Percentiles rank a stretch among this genome's conserved stretches.
phyloP scores from a whole-genome alignment of 2,888 invertebrate species.

The Tolmerus cingulatus region DNA sequence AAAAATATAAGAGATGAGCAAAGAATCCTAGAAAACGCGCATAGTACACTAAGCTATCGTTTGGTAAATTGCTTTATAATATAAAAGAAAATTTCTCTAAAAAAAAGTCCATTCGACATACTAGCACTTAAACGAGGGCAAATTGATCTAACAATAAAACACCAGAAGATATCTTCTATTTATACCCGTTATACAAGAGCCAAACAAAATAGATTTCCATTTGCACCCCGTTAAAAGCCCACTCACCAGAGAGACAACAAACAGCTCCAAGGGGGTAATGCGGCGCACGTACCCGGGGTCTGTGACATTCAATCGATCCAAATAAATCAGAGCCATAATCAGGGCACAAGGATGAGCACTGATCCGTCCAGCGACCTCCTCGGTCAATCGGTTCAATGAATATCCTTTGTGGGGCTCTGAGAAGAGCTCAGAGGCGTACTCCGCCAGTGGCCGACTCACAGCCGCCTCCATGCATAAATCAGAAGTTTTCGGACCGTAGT shows the following conservation, averaged over 20 bases:
- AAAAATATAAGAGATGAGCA: background rate
- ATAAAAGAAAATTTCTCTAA: background rate
- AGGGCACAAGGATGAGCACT: conserved; percentile 87
- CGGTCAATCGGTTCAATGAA: conserved; percentile 78
- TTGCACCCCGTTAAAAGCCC: background rate
- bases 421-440: conserved; percentile 85
- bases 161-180: background rate
- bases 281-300: conserved; percentile 85
- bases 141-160: background rate
- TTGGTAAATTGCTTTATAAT: too few species aligned
- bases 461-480: conserved; percentile 78
- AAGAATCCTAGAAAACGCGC: background rate
- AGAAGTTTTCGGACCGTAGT: conserved; percentile 84
- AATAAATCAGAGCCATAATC: conserved; percentile 90
- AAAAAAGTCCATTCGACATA: background rate
- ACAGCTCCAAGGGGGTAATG: conserved; percentile 89
- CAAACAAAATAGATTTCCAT: background rate
- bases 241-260: conserved; percentile 90
- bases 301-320: conserved; percentile 83
- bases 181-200: background rate
- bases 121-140: background rate
- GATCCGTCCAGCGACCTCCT: conserved; percentile 78
- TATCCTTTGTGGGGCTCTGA: conserved; percentile 79
- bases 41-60: background rate
- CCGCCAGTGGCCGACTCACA: conserved; percentile 66